Conservation (phyloP, 1,140 invertebrate genomes). For the Bombus pyrosoma region DNA sequence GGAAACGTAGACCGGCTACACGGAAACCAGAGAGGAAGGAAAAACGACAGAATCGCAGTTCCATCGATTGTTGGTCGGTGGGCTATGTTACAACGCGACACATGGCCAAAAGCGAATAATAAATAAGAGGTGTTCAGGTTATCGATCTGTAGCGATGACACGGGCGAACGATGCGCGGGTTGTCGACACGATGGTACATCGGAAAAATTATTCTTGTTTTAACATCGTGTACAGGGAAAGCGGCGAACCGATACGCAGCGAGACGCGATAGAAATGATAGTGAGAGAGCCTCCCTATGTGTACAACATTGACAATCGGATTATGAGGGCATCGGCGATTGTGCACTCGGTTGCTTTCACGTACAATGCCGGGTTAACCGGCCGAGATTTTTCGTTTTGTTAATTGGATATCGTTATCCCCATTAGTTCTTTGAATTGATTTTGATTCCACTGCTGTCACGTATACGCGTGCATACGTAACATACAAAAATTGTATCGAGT, state of each 20-base stretch:
- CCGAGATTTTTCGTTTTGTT: neutral
- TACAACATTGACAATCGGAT: slow-evolving; percentile 50
- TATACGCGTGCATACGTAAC: too few species aligned
- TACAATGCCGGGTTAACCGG: neutral
- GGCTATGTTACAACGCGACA: neutral
- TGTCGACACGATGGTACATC: neutral
- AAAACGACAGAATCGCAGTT: neutral
- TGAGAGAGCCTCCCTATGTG: neutral
- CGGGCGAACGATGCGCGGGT: too few species aligned
- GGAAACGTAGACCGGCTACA: neutral
- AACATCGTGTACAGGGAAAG: neutral
- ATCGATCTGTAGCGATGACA: slow-evolving; percentile 30
- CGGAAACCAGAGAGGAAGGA: neutral
- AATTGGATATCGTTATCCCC: neutral
- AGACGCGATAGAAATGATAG: neutral
- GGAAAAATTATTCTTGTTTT: slow-evolving; percentile 28
- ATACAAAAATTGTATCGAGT: neutral
- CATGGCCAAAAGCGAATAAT: slow-evolving; percentile 1
- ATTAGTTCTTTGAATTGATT: neutral
- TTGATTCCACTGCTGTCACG: too few species aligned
- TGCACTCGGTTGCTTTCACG: neutral
- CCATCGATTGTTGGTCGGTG: neutral
- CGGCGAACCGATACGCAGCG: too few species aligned
- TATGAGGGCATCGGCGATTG: slow-evolving; percentile 29
- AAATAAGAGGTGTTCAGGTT: slow-evolving; percentile 10